Conservation (phyloP, 2,888 invertebrate genomes). For the Diaprepes abbreviatus region DNA sequence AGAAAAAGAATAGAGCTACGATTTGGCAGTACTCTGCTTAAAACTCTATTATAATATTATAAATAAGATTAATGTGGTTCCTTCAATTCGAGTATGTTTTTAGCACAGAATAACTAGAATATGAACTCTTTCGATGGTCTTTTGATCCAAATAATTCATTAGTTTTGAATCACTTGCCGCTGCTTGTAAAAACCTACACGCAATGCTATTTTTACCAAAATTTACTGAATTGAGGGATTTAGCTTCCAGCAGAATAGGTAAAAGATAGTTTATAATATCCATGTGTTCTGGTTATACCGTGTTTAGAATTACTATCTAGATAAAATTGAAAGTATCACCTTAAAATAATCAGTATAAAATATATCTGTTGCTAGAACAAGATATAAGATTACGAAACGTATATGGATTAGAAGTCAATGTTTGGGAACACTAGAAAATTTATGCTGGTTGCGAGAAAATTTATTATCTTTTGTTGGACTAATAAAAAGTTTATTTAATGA, state of each 20-base stretch:
- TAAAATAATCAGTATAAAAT: background rate
- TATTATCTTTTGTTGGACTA: slow-evolving; percentile 16
- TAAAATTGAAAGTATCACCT: background rate
- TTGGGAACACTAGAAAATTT: slow-evolving; percentile 23
- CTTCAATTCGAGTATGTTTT: background rate
- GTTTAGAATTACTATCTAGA: too few relatives aligned
- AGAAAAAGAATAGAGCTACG: slow-evolving; percentile 6
- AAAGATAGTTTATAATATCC: too few relatives aligned
- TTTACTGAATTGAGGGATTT: too few relatives aligned
- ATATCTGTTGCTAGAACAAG: slow-evolving; percentile 18
- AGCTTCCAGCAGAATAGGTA: too few relatives aligned
- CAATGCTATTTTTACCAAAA: too few relatives aligned
- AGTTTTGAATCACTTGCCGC: too few relatives aligned
- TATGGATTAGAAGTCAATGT: slow-evolving; percentile 14
- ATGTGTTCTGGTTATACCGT: too few relatives aligned
- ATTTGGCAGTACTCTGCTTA: background rate
- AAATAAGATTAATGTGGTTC: background rate
- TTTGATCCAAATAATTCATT: too few relatives aligned
- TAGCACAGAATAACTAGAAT: too few relatives aligned
- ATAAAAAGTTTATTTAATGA: slow-evolving; percentile 21
- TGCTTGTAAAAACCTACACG: too few relatives aligned
- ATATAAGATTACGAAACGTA: background rate
- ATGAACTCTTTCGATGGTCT: too few relatives aligned
- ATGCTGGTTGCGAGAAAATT: slow-evolving; percentile 10
- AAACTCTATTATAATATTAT: background rate